Evolutionary conservation across 2,797 vertebrate species (phyloP).

Genomic region (Galago senegalensis): DNA sequence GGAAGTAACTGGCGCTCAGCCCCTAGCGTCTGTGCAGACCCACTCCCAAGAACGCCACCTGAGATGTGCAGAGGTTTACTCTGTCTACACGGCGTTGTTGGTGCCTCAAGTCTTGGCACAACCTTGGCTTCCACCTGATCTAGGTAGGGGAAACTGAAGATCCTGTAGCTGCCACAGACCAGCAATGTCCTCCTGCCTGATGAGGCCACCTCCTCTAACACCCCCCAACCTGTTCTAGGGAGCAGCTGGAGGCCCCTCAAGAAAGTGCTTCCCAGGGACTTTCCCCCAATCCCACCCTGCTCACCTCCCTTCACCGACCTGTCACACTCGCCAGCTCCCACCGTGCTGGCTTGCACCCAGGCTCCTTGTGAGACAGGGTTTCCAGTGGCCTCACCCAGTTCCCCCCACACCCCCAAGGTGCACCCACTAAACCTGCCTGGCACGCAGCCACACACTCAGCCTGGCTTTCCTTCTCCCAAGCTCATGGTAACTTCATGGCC

Average conservation of each 20-base stretch:
- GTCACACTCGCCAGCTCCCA: too few relatives aligned
- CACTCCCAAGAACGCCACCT: neutral
- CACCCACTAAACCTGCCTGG: rapidly evolving
- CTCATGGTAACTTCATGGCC: neutral
- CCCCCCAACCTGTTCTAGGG: rapidly evolving
- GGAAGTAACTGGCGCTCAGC: neutral
- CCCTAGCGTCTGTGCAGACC: too few relatives aligned
- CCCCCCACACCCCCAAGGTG: neutral
- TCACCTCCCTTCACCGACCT: too few relatives aligned
- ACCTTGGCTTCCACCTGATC: neutral
- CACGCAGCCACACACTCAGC: neutral
- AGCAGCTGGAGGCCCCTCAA: neutral
- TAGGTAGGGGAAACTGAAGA: neutral
- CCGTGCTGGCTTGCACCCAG: rapidly evolving
- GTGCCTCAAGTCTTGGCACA: neutral
- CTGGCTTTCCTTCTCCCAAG: neutral
- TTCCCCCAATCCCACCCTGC: neutral
- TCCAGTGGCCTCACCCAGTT: rapidly evolving
- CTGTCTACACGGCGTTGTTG: rapidly evolving
- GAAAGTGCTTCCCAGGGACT: neutral
- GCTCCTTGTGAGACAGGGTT: rapidly evolving
- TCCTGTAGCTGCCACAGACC: neutral
- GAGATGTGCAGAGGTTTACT: rapidly evolving
- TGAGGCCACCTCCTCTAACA: neutral
- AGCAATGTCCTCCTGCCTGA: neutral